These are phyloP conservation scores for Chaetura pelagica DNA, from an alignment of 2,113 vertebrate species.

Conservation along the genomic window DNA sequence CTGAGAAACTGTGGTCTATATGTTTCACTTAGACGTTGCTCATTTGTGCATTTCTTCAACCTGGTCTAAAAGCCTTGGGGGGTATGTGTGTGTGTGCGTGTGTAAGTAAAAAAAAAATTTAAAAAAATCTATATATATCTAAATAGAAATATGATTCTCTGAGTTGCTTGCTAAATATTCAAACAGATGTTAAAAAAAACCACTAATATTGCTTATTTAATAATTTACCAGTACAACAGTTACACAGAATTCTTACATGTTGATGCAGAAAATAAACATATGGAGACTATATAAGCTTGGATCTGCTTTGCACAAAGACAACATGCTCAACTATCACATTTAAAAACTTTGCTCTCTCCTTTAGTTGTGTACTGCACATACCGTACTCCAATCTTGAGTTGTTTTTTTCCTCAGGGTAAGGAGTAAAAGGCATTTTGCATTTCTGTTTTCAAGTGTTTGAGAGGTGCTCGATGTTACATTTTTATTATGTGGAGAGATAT, in stretches of 20 bases:
- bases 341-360: not conserved
- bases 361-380: not conserved
- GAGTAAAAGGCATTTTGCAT: not conserved
- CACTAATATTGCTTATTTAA: not conserved
- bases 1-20: not conserved
- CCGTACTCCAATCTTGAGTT: not conserved
- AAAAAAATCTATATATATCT: not conserved
- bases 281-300: not conserved
- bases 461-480: not conserved
- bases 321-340: not conserved
- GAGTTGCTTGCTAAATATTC: not conserved
- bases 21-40: not conserved
- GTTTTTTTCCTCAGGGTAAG: not conserved
- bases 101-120: too few relatives aligned
- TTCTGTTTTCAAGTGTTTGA: not conserved
- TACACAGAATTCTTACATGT: not conserved
- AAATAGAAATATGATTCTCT: not conserved
- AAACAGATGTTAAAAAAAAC: not conserved
- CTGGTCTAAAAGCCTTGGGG: not conserved
- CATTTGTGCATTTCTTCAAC: not conserved
- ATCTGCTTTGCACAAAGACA: not conserved
- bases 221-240: not conserved
- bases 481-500: not conserved
- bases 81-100: not conserved
- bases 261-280: not conserved